Conservation (phyloP, 2,888 invertebrate species). For the Pemphredon lugubris region DNA sequence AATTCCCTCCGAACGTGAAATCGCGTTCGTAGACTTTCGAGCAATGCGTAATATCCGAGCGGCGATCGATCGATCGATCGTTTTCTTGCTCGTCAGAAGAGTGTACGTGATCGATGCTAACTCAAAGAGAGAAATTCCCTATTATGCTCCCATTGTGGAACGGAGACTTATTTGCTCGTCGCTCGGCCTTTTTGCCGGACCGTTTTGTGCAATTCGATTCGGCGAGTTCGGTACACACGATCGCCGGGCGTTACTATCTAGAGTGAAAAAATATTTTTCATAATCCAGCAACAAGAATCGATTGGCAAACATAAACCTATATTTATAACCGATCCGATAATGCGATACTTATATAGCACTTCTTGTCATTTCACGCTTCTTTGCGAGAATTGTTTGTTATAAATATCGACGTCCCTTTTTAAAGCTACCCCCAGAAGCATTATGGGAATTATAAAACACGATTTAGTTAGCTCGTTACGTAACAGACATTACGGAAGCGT, state of each 20-base stretch:
- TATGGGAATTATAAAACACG: too few species aligned
- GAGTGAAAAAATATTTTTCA: background rate
- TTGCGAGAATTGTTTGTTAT: too few species aligned
- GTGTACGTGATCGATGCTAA: constrained; percentile 47
- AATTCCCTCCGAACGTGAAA: constrained; percentile 32
- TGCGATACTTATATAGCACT: too few species aligned
- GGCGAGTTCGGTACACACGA: background rate
- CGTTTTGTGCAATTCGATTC: background rate
- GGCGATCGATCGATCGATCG: constrained; percentile 23
- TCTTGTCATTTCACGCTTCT: too few species aligned
- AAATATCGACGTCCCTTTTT: too few species aligned
- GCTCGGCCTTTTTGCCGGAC: background rate
- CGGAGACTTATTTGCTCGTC: background rate
- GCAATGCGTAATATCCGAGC: constrained; percentile 34
- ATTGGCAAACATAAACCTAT: too few species aligned
- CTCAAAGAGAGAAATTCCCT: constrained; percentile 29
- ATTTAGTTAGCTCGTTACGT: too few species aligned
- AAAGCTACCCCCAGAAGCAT: too few species aligned
- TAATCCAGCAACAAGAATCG: constrained; percentile 2
- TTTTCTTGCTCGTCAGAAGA: constrained; percentile 30
- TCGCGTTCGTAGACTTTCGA: constrained; percentile 31
- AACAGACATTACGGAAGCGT: too few species aligned
- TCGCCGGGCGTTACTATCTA: background rate
- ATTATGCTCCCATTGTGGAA: constrained; percentile 1
- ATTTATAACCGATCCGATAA: too few species aligned